phyloP scores from a whole-genome alignment of 1,140 invertebrate genomes.

The Pseudachorutes palmiensis region DNA sequence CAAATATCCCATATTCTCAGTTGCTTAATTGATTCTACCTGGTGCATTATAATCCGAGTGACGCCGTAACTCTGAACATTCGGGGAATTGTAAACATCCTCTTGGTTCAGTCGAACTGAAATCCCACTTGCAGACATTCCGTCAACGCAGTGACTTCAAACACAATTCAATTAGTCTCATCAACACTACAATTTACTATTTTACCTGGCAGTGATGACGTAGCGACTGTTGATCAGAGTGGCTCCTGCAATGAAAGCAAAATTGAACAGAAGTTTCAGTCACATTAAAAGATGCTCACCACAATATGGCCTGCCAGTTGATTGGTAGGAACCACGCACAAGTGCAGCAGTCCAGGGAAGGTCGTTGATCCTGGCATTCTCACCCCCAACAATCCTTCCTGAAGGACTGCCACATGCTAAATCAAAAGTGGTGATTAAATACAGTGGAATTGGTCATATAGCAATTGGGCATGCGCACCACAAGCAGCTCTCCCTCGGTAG shows the following conservation, averaged over 20 bases:
- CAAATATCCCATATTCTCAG: no score
- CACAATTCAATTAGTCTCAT: background rate
- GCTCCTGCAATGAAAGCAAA: conserved; percentile 44
- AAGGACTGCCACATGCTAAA: conserved; percentile 6
- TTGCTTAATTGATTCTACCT: no score
- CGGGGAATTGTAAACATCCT: conserved; percentile 55
- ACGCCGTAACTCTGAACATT: conserved; percentile 51
- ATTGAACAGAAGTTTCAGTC: no score
- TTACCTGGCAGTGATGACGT: no score
- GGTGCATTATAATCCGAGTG: conserved; percentile 54
- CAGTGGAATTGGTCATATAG: background rate
- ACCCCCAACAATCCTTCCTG: conserved; percentile 62
- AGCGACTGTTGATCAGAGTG: no score
- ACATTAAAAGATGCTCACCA: no score
- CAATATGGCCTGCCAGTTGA: no score
- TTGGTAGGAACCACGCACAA: conserved; percentile 19
- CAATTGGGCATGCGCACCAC: background rate
- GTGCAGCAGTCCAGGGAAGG: conserved; percentile 70
- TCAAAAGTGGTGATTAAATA: background rate
- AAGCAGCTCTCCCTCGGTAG: conserved; percentile 6
- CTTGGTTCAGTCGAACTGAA: conserved; percentile 38
- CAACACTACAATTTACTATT: background rate
- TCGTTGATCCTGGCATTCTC: conserved; percentile 59
- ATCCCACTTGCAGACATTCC: conserved; percentile 15
- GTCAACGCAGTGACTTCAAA: conserved; percentile 23